Base-by-base conservation (phyloP, 2,888 invertebrate genomes). In the Folsomia candida region DNA sequence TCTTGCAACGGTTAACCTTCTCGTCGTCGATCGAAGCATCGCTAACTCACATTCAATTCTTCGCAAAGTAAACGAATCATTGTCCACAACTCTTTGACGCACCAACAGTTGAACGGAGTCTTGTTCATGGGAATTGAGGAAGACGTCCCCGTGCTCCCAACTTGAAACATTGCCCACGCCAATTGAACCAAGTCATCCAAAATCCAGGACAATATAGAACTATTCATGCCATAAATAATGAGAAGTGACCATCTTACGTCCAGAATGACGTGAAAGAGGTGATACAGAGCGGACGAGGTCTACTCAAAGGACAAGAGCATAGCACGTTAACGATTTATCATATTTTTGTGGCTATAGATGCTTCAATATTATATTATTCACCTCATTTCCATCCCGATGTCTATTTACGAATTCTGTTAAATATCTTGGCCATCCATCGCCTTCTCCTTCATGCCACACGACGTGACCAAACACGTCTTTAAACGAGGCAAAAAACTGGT, bases 51-150 rank as follows among this genome's bases (percentile, higher is more conserved):
- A 62, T 62, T 62, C 1, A 77, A 80, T 64, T 83, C 82, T 70
- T 85, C 84, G 2, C 84, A 78, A 0, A 85, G 81, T 27, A 85
- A 80, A 76, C 85, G 84, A 14, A 87, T 73, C 78, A 87, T 82
- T 0, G 86, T 80, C 88, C 88, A 89, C 51, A 86, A 78, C 81
- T 88, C 88, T 81, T 86, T 85, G 2, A 85, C 82, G 76, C 88
- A 89, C 18, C 84, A 84, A 71, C 88, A 89, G 69, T 84, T 84
- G 78, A 87, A 88, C 0, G 87, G 85, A 20, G 85, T 84, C 63
- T 81, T 83, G n/a, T 82, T 81, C 22, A 82, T 78, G n/a, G 87
- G 78, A 2, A 9, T 25, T 4, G 20, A 37, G 1, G 26, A 24
- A 22, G 18, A 20, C 18, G 6, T 14, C 18, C 47, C 60, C 1